Evolutionary conservation across 2,888 invertebrate genomes (phyloP).

Genomic region (Caenorhabditis wallacei): DNA sequence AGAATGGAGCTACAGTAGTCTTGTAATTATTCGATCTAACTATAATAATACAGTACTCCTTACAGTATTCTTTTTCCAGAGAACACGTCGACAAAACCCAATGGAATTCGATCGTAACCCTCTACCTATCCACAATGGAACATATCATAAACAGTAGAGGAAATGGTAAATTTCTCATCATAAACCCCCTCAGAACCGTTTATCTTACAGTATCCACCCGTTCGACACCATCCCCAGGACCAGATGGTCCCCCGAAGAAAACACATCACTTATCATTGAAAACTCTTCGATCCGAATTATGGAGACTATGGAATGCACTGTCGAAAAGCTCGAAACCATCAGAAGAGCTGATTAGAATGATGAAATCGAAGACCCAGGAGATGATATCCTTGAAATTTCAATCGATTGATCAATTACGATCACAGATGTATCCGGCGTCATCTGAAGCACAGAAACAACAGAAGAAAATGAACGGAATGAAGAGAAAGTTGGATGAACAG

Average conservation of each 20-base stretch:
- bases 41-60: too few species aligned
- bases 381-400: slow-evolving; percentile 23
- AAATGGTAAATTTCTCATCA: background rate
- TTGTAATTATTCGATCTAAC: too few species aligned
- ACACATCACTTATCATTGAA: background rate
- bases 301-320: slow-evolving; percentile 26
- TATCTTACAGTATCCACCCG: slow-evolving; percentile 13
- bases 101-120: background rate
- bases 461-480: slow-evolving; percentile 21
- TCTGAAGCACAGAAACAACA: slow-evolving; percentile 12
- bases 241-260: background rate
- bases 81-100: slow-evolving; percentile 23
- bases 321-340: slow-evolving; percentile 26
- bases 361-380: slow-evolving; percentile 16
- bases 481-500: slow-evolving; percentile 29
- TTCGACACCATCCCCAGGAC: slow-evolving; percentile 49
- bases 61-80: too few species aligned
- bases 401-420: slow-evolving; percentile 10
- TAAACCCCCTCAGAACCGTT: background rate
- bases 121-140: slow-evolving; percentile 28
- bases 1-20: too few species aligned
- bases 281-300: slow-evolving; percentile 42
- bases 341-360: slow-evolving; percentile 35
- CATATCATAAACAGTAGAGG: slow-evolving; percentile 3
- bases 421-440: background rate